Base-by-base conservation (phyloP, 2,113 vertebrate genomes). In the Corapipo altera region DNA sequence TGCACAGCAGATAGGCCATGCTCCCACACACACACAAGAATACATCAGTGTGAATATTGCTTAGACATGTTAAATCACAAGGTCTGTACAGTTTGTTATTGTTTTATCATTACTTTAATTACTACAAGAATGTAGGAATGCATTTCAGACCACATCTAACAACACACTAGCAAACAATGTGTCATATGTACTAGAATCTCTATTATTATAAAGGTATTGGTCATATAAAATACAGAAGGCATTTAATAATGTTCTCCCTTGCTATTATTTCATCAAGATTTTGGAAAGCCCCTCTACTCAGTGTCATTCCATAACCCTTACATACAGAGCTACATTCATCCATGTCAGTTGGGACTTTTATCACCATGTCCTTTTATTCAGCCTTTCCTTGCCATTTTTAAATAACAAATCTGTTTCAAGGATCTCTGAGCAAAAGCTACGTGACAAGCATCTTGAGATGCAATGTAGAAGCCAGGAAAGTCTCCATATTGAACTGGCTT, bases 141-240 rank as follows among this genome's bases (percentile, higher is more conserved):
- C 17, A 13, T 74, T 71, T 86, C 18, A 75, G 49, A 57, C 20
- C n/a, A 20, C n/a, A 64, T 44, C 13, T 59, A 59, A 79, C 33
- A 83, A 39, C 0, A 0, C 5, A 24, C 33, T 69, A 79, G 11
- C 39, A 78, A 44, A 74, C 5, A 21, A 9, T 3, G 0, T 19
- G 11, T 37, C 4, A 7, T 18, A 11, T 14, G 20, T 23, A 41
- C 52, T 37, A 69, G 11, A 27, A 28, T 28, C 5, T 65, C 11
- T 23, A n/a, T 58, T 79, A 23, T 4, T 37, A 11, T 26, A 69
- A 76, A 11, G 4, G 2, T 54, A 41, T 61, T 2, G 27, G 16
- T 6, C 59, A 5, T 67, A 27, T 20, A 28, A 46, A 35, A 33
- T 8, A 49, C 2, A 18, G 37, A 11, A 85, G 5, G 3, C 8